Conservation (phyloP, 2,888 invertebrate genomes). For the Poecilus cupreus region DNA sequence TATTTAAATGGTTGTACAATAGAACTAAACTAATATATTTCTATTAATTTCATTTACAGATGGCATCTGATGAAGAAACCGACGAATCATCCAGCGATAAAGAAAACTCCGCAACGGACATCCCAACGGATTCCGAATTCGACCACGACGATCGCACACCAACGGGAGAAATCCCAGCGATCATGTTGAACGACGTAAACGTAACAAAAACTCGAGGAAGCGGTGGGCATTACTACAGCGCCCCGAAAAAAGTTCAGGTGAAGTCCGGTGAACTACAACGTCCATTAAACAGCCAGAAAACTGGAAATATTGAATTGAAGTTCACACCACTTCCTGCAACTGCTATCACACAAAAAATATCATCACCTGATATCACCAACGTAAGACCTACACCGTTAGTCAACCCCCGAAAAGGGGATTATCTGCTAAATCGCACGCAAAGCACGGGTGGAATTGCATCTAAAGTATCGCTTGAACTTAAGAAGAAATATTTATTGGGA, state of each 20-base stretch:
- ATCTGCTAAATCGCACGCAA: conserved; percentile 86
- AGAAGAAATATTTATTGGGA: conserved; percentile 88
- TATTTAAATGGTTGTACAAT: neutral
- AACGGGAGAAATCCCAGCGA: conserved; percentile 84
- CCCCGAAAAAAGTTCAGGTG: conserved; percentile 79
- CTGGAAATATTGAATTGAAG: conserved; percentile 70
- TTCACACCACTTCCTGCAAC: conserved; percentile 70
- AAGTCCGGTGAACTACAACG: conserved; percentile 73
- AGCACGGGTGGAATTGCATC: conserved; percentile 92
- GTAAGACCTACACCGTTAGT: conserved; percentile 71
- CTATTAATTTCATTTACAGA: conserved; percentile 72
- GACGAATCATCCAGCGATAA: conserved; percentile 82
- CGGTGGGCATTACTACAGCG: conserved; percentile 65
- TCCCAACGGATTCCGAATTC: conserved; percentile 94
- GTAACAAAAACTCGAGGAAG: conserved; percentile 75
- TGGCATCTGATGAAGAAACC: conserved; percentile 78
- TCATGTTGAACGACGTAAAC: conserved; percentile 81
- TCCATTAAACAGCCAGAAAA: conserved; percentile 70
- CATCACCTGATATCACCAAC: conserved; percentile 61
- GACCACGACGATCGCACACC: conserved; percentile 86
- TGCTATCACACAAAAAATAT: conserved; percentile 66
- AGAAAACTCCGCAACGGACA: conserved; percentile 92
- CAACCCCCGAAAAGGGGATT: conserved; percentile 81
- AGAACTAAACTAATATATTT: conserved; percentile 9
- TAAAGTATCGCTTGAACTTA: conserved; percentile 89